Base-by-base conservation (phyloP, 1,140 invertebrate species). In the Colletes gigas region DNA sequence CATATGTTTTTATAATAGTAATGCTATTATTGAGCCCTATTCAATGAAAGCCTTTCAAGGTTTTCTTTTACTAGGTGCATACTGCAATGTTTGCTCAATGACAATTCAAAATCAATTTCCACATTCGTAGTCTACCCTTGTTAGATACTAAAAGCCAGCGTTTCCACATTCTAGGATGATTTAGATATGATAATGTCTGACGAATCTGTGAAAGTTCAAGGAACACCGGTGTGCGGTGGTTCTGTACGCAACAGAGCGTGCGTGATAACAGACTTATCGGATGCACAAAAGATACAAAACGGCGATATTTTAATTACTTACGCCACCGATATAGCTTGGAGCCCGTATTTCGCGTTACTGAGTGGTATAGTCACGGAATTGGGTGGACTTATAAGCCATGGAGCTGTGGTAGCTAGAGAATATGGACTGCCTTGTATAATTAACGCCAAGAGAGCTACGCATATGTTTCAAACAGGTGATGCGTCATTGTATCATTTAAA, bases 341-440 rank as follows among this genome's bases (percentile, higher is more conserved):
- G 96, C 19, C 97, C 97, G 1, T 98, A 97, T 90, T 98, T 98
- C 88, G 97, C 97, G 0, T 93, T 98, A 9, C 90, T 98, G 7
- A 92, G 94, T 3, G 97, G 97, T 19, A 94, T 98, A 15, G 96
- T 97, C 6, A 98, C 97, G 0, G 97, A 98, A 92, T 92, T 98
- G 8, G 97, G 97, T 21, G 97, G 97, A 60, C 94, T 98, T 1
- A 95, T 98, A 81, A 98, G 97, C 59, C 97, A 98, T 88, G 97
- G 97, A 66, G 97, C 97, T 70, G 97, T 98, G 0, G 96, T 98
- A n/a, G 97, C 97, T 3, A 93, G 97, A 83, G 97, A 98, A 92
- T 98, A 97, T 91, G 97, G 97, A 0, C 89, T 98, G 39, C 97
- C 97, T 0, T 98, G 97, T 90, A 94, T 98, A 50, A 96, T 98